These are phyloP conservation scores for Allacma fusca DNA, from an alignment of 2,888 invertebrate species.

Conservation along the genomic window DNA sequence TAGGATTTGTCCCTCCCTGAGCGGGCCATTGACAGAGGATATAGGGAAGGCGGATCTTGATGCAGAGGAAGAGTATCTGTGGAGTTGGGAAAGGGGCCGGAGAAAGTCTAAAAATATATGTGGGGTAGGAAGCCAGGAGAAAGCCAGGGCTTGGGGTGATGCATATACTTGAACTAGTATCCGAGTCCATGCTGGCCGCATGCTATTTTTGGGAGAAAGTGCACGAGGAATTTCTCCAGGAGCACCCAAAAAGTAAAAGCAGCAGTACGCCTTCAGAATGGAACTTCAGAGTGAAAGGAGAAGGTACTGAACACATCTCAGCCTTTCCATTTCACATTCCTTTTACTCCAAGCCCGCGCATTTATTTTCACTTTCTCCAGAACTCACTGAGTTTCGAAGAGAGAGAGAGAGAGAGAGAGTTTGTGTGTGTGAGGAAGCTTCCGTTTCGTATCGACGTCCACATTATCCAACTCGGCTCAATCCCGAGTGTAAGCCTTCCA, in stretches of 20 bases:
- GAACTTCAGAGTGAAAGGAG: background rate
- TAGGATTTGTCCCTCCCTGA: too few relatives aligned
- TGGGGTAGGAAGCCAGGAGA: too few relatives aligned
- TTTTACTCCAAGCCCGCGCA: background rate
- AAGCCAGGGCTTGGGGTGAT: too few relatives aligned
- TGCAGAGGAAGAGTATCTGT: too few relatives aligned
- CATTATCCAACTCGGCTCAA: too few relatives aligned
- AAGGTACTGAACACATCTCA: background rate
- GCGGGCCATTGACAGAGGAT: too few relatives aligned
- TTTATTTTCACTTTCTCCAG: background rate
- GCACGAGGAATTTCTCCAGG: constrained; percentile 4
- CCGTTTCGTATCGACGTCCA: background rate
- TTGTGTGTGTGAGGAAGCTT: background rate
- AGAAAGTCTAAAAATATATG: too few relatives aligned
- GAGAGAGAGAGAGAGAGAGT: background rate
- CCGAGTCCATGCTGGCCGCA: background rate
- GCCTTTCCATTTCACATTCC: background rate
- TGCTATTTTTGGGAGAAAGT: constrained; percentile 11
- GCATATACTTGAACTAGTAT: too few relatives aligned
- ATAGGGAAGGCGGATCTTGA: too few relatives aligned
- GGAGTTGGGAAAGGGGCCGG: too few relatives aligned
- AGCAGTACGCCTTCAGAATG: constrained; percentile 16
- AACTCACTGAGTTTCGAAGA: background rate
- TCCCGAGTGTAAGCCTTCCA: too few relatives aligned
- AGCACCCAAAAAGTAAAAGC: background rate